Conservation (phyloP, 2,113 vertebrate genomes). For the Lynx canadensis region DNA sequence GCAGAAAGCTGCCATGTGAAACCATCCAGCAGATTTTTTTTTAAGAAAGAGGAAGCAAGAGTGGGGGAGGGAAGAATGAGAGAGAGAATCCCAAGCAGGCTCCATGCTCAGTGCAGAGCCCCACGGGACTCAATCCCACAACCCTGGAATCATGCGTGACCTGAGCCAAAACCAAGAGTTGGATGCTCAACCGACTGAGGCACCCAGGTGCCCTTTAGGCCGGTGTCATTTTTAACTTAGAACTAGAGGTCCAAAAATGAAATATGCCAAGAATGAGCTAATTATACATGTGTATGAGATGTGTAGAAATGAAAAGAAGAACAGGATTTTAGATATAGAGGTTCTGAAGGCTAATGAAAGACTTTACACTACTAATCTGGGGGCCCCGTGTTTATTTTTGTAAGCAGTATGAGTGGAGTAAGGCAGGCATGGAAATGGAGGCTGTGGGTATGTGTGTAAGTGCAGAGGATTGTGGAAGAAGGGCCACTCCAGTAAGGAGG, state of each 20-base stretch:
- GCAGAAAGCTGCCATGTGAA: not conserved
- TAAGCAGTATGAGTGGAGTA: not conserved
- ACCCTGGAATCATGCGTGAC: too few relatives aligned
- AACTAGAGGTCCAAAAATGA: not conserved
- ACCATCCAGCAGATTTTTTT: not conserved
- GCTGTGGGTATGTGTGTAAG: not conserved
- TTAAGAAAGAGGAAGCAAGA: too few relatives aligned
- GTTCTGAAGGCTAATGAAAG: not conserved
- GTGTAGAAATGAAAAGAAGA: not conserved
- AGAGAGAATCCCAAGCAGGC: too few relatives aligned
- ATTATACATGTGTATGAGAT: not conserved
- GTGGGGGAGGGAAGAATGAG: too few relatives aligned
- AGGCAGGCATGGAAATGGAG: too few relatives aligned
- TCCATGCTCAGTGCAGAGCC: too few relatives aligned
- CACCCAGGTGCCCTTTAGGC: not conserved
- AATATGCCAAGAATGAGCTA: not conserved
- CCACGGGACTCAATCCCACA: too few relatives aligned
- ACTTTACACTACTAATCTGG: not conserved
- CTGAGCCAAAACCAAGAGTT: too few relatives aligned
- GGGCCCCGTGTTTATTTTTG: not conserved
- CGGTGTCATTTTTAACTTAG: not conserved
- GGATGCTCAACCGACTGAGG: too few relatives aligned
- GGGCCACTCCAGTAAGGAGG: not conserved
- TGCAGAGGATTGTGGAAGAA: not conserved
- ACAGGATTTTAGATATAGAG: not conserved